Percentiles rank a stretch among this genome's conserved stretches.
Conservation (phyloP, 2,113 vertebrate genomes). For the Seriola rivoliana region DNA sequence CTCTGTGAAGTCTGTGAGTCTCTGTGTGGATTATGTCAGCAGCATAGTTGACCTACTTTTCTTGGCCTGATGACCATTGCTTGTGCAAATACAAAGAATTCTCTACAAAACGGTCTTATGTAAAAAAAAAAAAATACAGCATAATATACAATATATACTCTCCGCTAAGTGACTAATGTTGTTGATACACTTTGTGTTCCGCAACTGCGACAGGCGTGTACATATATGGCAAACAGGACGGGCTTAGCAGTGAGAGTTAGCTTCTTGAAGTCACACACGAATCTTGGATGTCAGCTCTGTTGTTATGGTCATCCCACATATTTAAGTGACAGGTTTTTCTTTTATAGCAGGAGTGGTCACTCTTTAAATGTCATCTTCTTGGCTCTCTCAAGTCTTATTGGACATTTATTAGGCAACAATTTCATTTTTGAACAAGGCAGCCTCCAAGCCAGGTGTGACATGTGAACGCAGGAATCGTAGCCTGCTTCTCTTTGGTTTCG, state of each 20-base stretch:
- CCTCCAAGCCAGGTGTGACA: constrained; percentile 41
- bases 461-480: constrained; percentile 22
- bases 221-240: neutral
- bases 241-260: neutral
- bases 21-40: constrained; percentile 53
- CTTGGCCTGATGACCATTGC: constrained; percentile 9
- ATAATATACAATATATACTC: neutral
- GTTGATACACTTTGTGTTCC: neutral
- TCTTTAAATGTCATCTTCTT: constrained; percentile 42
- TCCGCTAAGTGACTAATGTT: neutral
- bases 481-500: constrained; percentile 37
- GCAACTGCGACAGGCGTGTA: neutral
- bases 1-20: constrained; percentile 39
- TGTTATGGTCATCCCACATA: constrained; percentile 7
- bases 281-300: constrained; percentile 3
- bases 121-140: neutral
- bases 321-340: constrained; percentile 57
- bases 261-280: constrained; percentile 6
- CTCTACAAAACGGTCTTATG: neutral
- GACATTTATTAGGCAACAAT: constrained; percentile 43
- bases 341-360: constrained; percentile 33
- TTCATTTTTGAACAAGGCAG: constrained; percentile 17
- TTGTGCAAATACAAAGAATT: constrained; percentile 21
- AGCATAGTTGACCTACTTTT: constrained; percentile 62
- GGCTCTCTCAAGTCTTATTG: constrained; percentile 20